A percentile compares a stretch with the other conserved stretches of the same genome.
These are phyloP conservation scores for Drosophila santomea DNA, from an alignment of 1,140 invertebrate genomes.

Conservation along the genomic window DNA sequence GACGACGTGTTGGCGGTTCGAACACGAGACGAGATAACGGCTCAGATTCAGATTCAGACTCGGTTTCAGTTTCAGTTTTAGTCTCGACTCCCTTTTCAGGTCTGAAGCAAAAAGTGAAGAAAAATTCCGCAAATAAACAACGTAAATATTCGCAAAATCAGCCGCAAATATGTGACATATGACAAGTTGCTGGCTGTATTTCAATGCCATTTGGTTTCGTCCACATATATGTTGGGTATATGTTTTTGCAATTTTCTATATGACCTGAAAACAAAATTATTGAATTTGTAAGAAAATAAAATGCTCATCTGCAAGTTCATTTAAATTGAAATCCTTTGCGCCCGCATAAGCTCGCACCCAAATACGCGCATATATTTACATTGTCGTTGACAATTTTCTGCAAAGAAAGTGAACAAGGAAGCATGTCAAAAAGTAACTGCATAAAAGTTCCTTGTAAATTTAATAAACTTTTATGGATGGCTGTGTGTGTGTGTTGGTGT, in stretches of 20 bases:
- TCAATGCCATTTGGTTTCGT: constrained; percentile 64
- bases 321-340: constrained; percentile 76
- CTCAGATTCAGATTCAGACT: constrained; percentile 16
- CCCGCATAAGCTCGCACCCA: background rate
- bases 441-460: constrained; percentile 83
- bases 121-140: constrained; percentile 10
- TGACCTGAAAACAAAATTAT: constrained; percentile 71
- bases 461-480: constrained; percentile 82
- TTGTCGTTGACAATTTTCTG: constrained; percentile 78
- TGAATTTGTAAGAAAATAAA: constrained; percentile 77
- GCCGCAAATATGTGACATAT: constrained; percentile 76
- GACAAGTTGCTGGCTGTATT: constrained; percentile 75
- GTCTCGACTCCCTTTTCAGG: constrained; percentile 22
- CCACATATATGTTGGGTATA: constrained; percentile 21
- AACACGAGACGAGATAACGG: constrained; percentile 45
- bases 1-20: constrained; percentile 57
- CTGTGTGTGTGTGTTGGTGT: background rate
- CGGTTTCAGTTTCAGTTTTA: constrained; percentile 31
- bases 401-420: constrained; percentile 53
- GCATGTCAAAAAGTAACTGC: constrained; percentile 83
- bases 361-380: constrained; percentile 60
- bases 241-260: constrained; percentile 70
- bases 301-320: constrained; percentile 75
- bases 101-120: background rate
- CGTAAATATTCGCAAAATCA: constrained; percentile 53